phyloP scores from a whole-genome alignment of 1,140 invertebrate genomes.

The Tetramorium parvispinum region DNA sequence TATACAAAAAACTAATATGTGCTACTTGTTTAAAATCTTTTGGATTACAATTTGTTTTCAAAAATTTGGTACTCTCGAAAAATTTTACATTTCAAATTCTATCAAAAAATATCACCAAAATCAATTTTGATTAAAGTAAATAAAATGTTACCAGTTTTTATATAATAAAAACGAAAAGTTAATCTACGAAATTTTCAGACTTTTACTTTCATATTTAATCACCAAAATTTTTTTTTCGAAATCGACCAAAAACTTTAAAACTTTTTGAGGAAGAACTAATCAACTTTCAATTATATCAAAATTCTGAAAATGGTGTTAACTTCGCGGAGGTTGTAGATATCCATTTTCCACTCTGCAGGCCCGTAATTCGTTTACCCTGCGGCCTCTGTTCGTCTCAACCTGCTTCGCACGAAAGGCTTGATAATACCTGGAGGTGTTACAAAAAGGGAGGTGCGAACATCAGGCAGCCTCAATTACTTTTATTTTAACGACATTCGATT shows the following conservation, averaged over 20 bases:
- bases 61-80: not conserved
- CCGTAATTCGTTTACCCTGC: constrained; percentile 47
- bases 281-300: constrained; percentile 16
- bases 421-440: constrained; percentile 15
- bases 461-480: constrained; percentile 32
- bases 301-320: constrained; percentile 30
- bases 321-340: not conserved
- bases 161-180: not conserved
- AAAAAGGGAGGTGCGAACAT: constrained; percentile 46
- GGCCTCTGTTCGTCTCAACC: constrained; percentile 33
- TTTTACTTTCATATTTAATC: not conserved
- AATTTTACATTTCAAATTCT: not conserved
- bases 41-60: not conserved
- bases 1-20: too few species aligned
- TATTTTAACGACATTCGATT: constrained; percentile 36
- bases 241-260: not conserved
- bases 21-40: not conserved
- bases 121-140: not conserved
- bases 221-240: not conserved
- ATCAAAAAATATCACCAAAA: not conserved
- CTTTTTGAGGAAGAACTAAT: not conserved
- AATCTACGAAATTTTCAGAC: not conserved
- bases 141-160: not conserved
- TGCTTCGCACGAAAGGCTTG: constrained; percentile 30
- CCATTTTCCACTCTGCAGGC: constrained; percentile 36